Evolutionary conservation across 2,797 vertebrate species (phyloP).

Genomic region (Buphagus erythrorhynchus): DNA sequence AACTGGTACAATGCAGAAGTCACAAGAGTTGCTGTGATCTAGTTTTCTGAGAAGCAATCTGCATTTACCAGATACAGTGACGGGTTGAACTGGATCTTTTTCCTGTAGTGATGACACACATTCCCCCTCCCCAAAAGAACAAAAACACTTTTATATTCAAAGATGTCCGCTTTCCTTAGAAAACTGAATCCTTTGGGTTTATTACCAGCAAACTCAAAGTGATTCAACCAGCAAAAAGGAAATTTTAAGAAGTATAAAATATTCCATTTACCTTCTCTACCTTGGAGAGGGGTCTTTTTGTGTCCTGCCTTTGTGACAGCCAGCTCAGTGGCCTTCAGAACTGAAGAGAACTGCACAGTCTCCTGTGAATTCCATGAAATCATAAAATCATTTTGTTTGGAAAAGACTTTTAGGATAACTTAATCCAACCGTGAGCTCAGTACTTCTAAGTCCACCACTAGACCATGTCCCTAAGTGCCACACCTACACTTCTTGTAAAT

Average conservation of each 20-base stretch:
- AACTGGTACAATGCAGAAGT: not conserved
- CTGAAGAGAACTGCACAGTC: not conserved
- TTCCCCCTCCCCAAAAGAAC: rapidly evolving
- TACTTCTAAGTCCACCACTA: not conserved
- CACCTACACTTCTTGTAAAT: not conserved
- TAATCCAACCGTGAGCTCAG: not conserved
- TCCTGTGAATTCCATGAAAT: not conserved
- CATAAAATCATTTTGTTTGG: not conserved
- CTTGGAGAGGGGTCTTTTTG: not conserved
- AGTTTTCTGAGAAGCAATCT: not conserved
- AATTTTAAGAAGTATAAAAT: not conserved
- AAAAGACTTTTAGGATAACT: not conserved
- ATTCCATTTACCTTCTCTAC: not conserved
- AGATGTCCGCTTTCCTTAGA: not conserved
- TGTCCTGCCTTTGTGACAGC: not conserved
- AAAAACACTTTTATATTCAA: not conserved
- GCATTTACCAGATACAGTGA: not conserved
- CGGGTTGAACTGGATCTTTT: not conserved
- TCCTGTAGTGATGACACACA: not conserved
- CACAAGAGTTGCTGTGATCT: not conserved
- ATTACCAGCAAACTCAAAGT: not conserved
- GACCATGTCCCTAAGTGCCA: not conserved
- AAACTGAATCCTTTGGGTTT: not conserved
- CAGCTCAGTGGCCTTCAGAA: not conserved
- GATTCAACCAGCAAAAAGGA: not conserved